These are phyloP conservation scores for Danio rerio DNA, from an alignment of 2,113 vertebrate genomes.

Conservation along the genomic window DNA sequence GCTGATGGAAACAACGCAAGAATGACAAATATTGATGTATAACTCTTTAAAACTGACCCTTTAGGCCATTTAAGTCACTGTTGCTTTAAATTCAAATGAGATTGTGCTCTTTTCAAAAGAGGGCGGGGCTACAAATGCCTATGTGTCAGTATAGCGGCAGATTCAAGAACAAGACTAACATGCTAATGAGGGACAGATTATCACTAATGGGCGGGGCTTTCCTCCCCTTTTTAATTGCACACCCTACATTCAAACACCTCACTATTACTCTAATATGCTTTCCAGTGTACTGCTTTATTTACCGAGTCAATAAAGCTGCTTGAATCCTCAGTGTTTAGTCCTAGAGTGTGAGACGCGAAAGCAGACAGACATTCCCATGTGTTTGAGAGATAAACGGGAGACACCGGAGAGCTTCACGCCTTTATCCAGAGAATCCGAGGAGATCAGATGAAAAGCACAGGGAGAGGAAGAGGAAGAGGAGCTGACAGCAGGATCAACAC, in stretches of 20 bases:
- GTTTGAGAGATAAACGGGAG: neutral
- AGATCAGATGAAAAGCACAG: neutral
- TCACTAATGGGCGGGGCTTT: too few species aligned
- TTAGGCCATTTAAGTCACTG: neutral
- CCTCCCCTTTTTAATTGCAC: neutral
- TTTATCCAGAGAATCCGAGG: neutral
- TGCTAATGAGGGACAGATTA: too few species aligned
- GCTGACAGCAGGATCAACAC: neutral
- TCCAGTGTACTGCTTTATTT: neutral
- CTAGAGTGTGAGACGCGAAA: neutral
- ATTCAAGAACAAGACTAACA: too few species aligned
- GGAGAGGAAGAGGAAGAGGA: conserved; percentile 8
- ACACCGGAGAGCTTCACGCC: neutral
- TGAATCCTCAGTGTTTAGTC: neutral
- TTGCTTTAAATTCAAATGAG: too few species aligned
- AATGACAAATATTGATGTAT: too few species aligned
- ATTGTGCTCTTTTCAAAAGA: too few species aligned
- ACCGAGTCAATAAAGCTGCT: neutral
- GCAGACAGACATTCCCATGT: neutral
- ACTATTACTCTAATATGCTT: neutral
- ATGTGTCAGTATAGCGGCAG: too few species aligned
- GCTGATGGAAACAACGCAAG: neutral
- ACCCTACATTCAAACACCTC: neutral
- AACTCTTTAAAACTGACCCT: too few species aligned
- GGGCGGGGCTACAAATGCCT: too few species aligned